Percentiles rank a stretch among this genome's conserved stretches.
Evolutionary conservation across 2,113 vertebrate species (phyloP).

Genomic region (Rhea pennata): DNA sequence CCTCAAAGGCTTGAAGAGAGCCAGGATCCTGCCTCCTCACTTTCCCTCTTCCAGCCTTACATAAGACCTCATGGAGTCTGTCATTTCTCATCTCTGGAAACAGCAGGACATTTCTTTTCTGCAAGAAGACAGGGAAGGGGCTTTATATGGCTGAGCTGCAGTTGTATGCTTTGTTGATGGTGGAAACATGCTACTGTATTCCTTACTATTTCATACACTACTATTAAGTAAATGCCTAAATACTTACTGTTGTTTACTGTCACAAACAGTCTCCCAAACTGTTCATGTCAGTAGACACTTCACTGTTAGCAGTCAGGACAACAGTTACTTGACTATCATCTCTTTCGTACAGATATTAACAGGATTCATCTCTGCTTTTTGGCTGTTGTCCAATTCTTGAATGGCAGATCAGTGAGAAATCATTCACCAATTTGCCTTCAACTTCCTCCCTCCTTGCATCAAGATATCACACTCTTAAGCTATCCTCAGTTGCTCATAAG

Average conservation of each 20-base stretch:
- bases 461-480: not conserved
- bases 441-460: not conserved
- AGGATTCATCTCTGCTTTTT: not conserved
- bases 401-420: not conserved
- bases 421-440: not conserved
- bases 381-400: not conserved
- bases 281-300: not conserved
- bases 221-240: not conserved
- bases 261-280: not conserved
- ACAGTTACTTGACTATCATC: not conserved
- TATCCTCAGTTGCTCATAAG: not conserved
- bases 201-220: not conserved
- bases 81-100: not conserved
- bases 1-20: not conserved
- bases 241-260: not conserved
- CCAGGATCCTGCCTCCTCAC: not conserved
- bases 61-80: rapidly evolving
- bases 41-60: not conserved
- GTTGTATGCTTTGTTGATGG: not conserved
- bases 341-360: not conserved
- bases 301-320: rapidly evolving
- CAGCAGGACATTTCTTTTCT: not conserved
- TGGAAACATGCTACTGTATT: not conserved
- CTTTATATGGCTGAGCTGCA: not conserved
- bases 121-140: not conserved